Conservation (phyloP, 2,113 vertebrate genomes). For the Etia nguti region DNA sequence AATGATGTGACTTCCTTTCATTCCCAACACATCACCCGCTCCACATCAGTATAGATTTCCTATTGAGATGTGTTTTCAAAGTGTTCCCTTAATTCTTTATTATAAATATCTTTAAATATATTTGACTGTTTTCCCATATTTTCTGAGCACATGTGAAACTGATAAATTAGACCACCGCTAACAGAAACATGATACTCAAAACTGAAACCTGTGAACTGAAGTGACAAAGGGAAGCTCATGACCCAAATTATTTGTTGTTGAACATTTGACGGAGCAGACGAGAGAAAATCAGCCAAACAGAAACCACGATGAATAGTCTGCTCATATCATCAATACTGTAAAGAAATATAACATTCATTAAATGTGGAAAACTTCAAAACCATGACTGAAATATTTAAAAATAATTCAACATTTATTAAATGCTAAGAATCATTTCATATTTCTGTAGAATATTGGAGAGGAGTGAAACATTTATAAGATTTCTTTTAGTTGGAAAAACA, state of each 20-base stretch:
- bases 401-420: neutral
- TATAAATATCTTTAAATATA: neutral
- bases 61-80: neutral
- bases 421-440: neutral
- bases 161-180: neutral
- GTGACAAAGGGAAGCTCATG: neutral
- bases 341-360: neutral
- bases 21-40: fast-evolving
- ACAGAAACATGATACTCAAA: neutral
- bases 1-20: neutral
- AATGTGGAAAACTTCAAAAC: neutral
- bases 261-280: neutral
- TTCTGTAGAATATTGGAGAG: neutral
- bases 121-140: neutral
- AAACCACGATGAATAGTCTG: neutral
- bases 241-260: neutral
- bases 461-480: neutral
- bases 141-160: neutral
- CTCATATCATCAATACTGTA: neutral
- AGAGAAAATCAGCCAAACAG: neutral
- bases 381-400: neutral
- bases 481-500: neutral
- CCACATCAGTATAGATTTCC: fast-evolving
- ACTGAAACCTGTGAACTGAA: neutral
- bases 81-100: neutral